Evolutionary conservation across 2,113 vertebrate genomes (phyloP), one percentile per base, ranked within the genome.

Genomic region (Oncorhynchus keta): DNA sequence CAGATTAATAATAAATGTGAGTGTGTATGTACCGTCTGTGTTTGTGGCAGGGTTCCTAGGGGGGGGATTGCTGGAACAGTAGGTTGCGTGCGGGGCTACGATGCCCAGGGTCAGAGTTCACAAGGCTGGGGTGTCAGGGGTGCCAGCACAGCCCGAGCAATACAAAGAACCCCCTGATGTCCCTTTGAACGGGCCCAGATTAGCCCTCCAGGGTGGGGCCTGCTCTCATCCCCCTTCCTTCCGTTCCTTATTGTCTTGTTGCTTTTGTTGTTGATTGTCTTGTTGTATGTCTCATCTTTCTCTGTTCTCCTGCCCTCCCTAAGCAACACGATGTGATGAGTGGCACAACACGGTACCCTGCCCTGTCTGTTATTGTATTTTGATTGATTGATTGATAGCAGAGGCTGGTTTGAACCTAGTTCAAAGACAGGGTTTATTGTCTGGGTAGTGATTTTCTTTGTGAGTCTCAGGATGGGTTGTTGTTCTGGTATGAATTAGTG

Each of bases 1-100:
- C 35, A 61, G 55, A 84, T 87, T 69, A 83, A 90, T 90, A 84
- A 88, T 89, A 79, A 83, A 88, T 68, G 75, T 7, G 59, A 83
- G 39, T 85, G 83, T 71, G 74, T 69, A 70, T 77, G 80, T 80
- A 66, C 73, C 67, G 76, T 85, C 77, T 81, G 79, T 89, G 7
- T 39, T 9, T 39, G 39, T 39, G 78, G 77, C 82, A 89, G 79
- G 68, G 73, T 81, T 81, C 73, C 66, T 7, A 59, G 20, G 74
- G 73, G 22, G 3, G 32, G 22, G 20, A 65, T 26, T 51, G 18
- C 4, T 3, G 55, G 67, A 64, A 74, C 49, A 73, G 82, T 45
- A 64, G 73, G 68, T 6, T 55, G 68, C 22, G 48, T 57, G 22
- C 16, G 22, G 72, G 20, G 62, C 51, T 70, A 22, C 26, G 61